These are phyloP conservation scores for Drosophila engyochracea DNA, from an alignment of 2,888 invertebrate genomes.

Conservation along the genomic window DNA sequence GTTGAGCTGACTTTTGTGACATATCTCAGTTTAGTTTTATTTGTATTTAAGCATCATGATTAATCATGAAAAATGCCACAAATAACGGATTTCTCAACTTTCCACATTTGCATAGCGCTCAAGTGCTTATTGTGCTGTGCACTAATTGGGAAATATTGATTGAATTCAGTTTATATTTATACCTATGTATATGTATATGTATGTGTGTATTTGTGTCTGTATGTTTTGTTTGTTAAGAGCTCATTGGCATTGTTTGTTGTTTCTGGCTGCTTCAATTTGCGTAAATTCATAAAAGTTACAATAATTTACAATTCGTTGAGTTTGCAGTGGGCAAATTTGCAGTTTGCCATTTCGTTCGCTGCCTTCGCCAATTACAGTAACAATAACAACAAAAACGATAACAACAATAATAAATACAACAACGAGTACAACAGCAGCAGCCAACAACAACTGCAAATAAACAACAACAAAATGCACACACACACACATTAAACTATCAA, in stretches of 20 bases:
- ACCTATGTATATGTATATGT: background rate
- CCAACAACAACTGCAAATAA: conserved; percentile 49
- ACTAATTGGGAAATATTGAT: conserved; percentile 21
- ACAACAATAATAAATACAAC: conserved; percentile 11
- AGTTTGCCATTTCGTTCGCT: conserved; percentile 64
- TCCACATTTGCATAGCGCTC: background rate
- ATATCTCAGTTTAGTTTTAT: conserved; percentile 30
- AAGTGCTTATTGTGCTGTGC: conserved; percentile 6
- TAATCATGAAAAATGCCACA: conserved; percentile 47
- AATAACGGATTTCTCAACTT: conserved; percentile 12
- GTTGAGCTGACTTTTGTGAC: conserved; percentile 49
- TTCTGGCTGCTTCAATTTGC: conserved; percentile 55
- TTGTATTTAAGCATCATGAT: conserved; percentile 46
- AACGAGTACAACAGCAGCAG: conserved; percentile 1
- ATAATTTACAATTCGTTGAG: conserved; percentile 76
- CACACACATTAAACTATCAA: conserved; percentile 62
- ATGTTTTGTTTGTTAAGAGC: conserved; percentile 13
- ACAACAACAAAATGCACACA: conserved; percentile 34
- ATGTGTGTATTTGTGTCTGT: background rate
- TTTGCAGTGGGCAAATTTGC: conserved; percentile 72
- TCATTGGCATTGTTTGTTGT: conserved; percentile 35
- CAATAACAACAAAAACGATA: conserved; percentile 30
- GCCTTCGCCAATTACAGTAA: conserved; percentile 55
- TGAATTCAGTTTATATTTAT: conserved; percentile 4
- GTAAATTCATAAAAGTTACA: conserved; percentile 61